Evolutionary conservation across 37 sponge, comb jelly and placozoan genomes (phyloP), one percentile per base, ranked within the genome.

Genomic region (Chondrosia reniformis): DNA sequence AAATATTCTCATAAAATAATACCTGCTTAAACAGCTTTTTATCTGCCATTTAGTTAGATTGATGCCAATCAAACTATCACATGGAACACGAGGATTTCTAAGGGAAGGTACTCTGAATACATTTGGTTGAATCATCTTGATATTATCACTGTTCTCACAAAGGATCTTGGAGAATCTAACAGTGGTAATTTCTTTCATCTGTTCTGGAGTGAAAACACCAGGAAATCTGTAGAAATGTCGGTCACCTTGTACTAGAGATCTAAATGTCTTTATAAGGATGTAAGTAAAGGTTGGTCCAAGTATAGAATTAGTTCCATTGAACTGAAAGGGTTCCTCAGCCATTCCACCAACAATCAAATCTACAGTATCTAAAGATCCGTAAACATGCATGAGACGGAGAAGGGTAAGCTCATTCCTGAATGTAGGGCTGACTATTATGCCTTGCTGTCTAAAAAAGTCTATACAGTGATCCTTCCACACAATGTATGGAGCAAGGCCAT

Each of bases 201-300:
- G 95, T 10, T 7, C 77, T 22, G 42, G 17, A 31, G 90, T 89
- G 82, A 94, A 94, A 8, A 85, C 86, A 19, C 84, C 77, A 25
- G 74, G 74, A 33, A 87, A 81, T 34, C 59, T 71, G 66, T 89
- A 94, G 72, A 49, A 97, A 80, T 94, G 94, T 31, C 95, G 58
- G 69, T 97, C 98, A 19, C 98, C 98, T 76, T 87, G 84, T 41
- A 91, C 41, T 27, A 89, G 65, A 59, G 67, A 71, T 27, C 32
- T 21, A 42, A 91, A 97, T 25, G 91, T 90, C 46, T 85, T 25
- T 37, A 84, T 93, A 67, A 97, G 77, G 45, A 97, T 93, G 73
- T 94, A 97, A 55, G 97, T 79, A 41, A 97, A 97, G 15, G 94
- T 93, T 8, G 97, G 74, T 1, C 97, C 97, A 0, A 96, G 30